Conservation (phyloP, 2,113 vertebrate species). For the Halichoeres trimaculatus region DNA sequence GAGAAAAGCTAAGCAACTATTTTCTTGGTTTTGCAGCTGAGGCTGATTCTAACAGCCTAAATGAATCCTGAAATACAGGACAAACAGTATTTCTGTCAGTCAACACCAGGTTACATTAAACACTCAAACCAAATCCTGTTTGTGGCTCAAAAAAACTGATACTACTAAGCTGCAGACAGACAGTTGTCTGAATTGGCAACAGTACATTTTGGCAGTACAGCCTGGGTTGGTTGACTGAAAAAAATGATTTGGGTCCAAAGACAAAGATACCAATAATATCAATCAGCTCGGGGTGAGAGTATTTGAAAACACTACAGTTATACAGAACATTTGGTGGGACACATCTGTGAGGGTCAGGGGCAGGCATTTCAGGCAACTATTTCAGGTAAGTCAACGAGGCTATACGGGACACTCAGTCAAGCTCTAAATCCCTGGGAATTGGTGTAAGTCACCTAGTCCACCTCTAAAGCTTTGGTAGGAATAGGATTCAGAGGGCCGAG, state of each 20-base stretch:
- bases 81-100: too few relatives aligned
- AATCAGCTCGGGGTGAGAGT: constrained; percentile 7
- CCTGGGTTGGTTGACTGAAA: too few relatives aligned
- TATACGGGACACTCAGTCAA: constrained; percentile 72
- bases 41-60: too few relatives aligned
- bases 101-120: too few relatives aligned
- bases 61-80: too few relatives aligned
- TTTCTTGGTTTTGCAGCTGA: too few relatives aligned
- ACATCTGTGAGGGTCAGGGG: constrained; percentile 44
- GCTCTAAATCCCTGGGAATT: constrained; percentile 76
- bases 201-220: too few relatives aligned
- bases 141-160: too few relatives aligned
- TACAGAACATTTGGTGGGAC: constrained; percentile 9
- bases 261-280: constrained; percentile 11
- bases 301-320: constrained; percentile 35
- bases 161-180: too few relatives aligned
- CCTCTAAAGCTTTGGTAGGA: constrained; percentile 77
- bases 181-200: too few relatives aligned
- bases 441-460: constrained; percentile 78
- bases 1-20: too few relatives aligned
- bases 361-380: constrained; percentile 44
- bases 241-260: background rate
- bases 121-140: too few relatives aligned
- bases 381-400: constrained; percentile 55
- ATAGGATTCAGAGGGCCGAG: constrained; percentile 79